Evolutionary conservation across 2,888 invertebrate species (phyloP).

Genomic region (Halictus quadricinctus): DNA sequence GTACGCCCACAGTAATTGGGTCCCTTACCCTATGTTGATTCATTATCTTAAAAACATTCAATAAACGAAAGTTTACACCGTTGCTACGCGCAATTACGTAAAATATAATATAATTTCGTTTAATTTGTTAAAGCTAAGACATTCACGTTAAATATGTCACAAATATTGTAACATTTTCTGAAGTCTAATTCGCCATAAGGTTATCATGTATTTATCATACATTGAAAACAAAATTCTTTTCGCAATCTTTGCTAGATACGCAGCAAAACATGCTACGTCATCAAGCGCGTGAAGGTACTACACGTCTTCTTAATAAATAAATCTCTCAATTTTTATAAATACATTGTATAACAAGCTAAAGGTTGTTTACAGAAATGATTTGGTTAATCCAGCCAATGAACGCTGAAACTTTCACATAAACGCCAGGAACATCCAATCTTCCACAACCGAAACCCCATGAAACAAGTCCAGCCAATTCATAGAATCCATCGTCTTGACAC

Average conservation of each 20-base stretch:
- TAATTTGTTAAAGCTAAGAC: slow-evolving; percentile 24
- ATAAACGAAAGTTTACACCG: slow-evolving; percentile 40
- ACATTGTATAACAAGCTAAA: slow-evolving; percentile 75
- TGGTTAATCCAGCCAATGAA: slow-evolving; percentile 99
- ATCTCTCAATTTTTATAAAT: slow-evolving; percentile 47
- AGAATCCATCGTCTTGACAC: slow-evolving; percentile 96
- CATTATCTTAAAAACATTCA: background rate
- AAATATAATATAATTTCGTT: slow-evolving; percentile 31
- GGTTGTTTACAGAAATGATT: slow-evolving; percentile 97
- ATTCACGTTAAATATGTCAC: slow-evolving; percentile 24
- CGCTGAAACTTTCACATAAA: slow-evolving; percentile 97
- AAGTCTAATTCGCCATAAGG: slow-evolving; percentile 15
- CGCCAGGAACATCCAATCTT: slow-evolving; percentile 96
- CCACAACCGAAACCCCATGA: slow-evolving; percentile 98
- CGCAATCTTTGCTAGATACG: slow-evolving; percentile 30
- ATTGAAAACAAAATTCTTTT: slow-evolving; percentile 21
- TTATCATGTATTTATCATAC: slow-evolving; percentile 8
- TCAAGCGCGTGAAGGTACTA: slow-evolving; percentile 61
- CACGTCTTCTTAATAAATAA: slow-evolving; percentile 62
- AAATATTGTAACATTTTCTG: slow-evolving; percentile 24
- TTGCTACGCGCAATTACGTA: slow-evolving; percentile 9
- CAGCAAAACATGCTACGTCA: slow-evolving; percentile 44
- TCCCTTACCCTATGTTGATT: background rate
- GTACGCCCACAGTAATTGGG: too few relatives aligned
- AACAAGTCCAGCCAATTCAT: slow-evolving; percentile 95